phyloP scores from a whole-genome alignment of 1,140 invertebrate species.

The Armadillidium nasatum region DNA sequence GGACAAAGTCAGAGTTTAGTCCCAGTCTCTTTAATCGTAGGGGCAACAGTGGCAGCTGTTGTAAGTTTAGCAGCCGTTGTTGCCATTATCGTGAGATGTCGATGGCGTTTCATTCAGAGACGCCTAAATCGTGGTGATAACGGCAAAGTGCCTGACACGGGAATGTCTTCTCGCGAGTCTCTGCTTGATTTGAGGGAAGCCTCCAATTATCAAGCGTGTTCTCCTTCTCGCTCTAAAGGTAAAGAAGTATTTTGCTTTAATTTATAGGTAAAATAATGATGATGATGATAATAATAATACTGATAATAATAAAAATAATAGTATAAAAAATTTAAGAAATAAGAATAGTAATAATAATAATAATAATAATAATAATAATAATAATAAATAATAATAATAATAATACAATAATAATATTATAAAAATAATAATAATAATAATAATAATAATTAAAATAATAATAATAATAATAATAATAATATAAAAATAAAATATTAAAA shows the following conservation, averaged over 20 bases:
- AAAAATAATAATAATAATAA: too few species aligned
- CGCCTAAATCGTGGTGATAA: background rate
- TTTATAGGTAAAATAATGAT: too few species aligned
- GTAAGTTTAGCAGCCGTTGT: background rate
- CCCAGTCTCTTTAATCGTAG: background rate
- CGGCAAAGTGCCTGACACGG: background rate
- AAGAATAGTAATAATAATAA: too few species aligned
- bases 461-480: too few species aligned
- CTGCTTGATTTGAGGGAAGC: background rate
- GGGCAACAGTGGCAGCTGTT: background rate
- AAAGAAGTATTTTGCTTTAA: background rate
- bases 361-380: too few species aligned
- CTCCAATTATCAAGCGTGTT: background rate
- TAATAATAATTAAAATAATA: too few species aligned
- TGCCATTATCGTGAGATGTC: background rate
- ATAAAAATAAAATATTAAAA: too few species aligned
- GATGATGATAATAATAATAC: too few species aligned
- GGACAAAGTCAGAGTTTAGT: background rate
- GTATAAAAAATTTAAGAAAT: too few species aligned
- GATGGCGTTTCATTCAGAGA: background rate
- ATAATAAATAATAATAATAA: too few species aligned
- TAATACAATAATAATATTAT: too few species aligned
- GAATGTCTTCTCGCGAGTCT: background rate
- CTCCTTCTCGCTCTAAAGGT: conserved; percentile 5
- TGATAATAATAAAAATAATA: too few species aligned